These are phyloP conservation scores for Atta colombica DNA, from an alignment of 1,140 invertebrate species.

Conservation along the genomic window DNA sequence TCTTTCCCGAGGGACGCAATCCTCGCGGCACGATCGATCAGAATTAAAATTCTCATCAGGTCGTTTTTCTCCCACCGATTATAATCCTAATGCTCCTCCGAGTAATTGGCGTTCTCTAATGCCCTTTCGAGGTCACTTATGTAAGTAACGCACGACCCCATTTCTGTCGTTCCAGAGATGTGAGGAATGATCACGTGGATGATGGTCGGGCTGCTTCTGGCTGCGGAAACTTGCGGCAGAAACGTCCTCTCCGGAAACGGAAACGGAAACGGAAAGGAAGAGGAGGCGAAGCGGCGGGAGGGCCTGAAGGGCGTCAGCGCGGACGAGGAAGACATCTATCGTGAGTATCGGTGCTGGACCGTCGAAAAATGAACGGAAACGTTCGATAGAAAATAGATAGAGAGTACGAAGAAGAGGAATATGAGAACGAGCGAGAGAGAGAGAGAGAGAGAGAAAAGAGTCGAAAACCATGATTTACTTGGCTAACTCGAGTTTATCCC, in stretches of 20 bases:
- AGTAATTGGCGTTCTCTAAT: constrained; percentile 61
- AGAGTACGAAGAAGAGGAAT: constrained; percentile 1
- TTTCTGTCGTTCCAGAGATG: constrained; percentile 84
- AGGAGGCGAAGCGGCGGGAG: constrained; percentile 81
- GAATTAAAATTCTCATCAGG: constrained; percentile 56
- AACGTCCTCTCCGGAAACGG: constrained; percentile 84
- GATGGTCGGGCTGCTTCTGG: constrained; percentile 86
- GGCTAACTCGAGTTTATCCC: constrained; percentile 71
- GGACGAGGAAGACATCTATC: constrained; percentile 85
- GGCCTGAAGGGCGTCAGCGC: constrained; percentile 72
- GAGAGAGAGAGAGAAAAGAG: not conserved
- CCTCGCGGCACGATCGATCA: constrained; percentile 40
- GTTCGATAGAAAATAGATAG: constrained; percentile 27
- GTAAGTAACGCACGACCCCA: constrained; percentile 69
- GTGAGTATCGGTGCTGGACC: constrained; percentile 78
- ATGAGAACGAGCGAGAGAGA: not conserved
- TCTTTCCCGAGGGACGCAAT: constrained; percentile 32
- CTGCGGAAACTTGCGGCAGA: constrained; percentile 86
- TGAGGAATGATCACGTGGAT: constrained; percentile 87
- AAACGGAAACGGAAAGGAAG: constrained; percentile 81
- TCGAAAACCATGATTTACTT: constrained; percentile 72
- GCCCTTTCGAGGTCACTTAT: constrained; percentile 41
- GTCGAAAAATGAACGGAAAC: constrained; percentile 47
- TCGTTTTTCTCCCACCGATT: not conserved
- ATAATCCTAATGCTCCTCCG: constrained; percentile 22